A percentile compares a stretch with the other conserved stretches of the same genome.
Evolutionary conservation across 2,888 invertebrate genomes (phyloP).

Genomic region (Dasypolia templi): DNA sequence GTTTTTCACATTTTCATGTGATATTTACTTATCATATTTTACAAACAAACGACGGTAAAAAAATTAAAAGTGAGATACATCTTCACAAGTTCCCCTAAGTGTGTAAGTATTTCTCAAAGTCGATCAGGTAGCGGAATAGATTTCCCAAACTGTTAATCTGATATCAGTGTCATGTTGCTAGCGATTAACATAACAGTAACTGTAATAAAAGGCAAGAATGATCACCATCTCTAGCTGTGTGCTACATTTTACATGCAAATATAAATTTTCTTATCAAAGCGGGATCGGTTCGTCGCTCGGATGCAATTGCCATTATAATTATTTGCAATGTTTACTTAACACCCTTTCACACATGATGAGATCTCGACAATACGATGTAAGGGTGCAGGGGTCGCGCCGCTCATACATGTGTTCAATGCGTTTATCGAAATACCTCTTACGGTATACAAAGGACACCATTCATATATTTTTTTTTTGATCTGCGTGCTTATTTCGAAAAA

Average conservation of each 20-base stretch:
- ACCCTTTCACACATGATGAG: constrained; percentile 91
- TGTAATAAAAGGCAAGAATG: constrained; percentile 83
- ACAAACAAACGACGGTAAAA: not conserved
- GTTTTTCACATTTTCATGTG: constrained; percentile 1
- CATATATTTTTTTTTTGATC: constrained; percentile 55
- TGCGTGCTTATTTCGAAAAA: not conserved
- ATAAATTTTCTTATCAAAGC: constrained; percentile 85
- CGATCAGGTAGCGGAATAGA: constrained; percentile 72
- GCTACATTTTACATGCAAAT: constrained; percentile 87
- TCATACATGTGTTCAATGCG: constrained; percentile 68
- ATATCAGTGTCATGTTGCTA: constrained; percentile 89
- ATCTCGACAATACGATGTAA: constrained; percentile 81
- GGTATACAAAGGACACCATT: constrained; percentile 70
- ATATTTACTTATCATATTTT: not conserved
- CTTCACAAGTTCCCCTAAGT: constrained; percentile 27
- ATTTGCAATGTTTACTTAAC: constrained; percentile 91
- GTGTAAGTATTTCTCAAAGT: constrained; percentile 53
- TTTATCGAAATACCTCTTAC: constrained; percentile 77
- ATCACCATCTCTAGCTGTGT: constrained; percentile 79
- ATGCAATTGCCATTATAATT: constrained; percentile 89
- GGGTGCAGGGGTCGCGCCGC: constrained; percentile 72
- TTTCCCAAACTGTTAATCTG: constrained; percentile 85
- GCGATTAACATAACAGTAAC: constrained; percentile 86
- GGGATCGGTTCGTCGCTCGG: constrained; percentile 80
- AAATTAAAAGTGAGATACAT: not conserved